These are phyloP conservation scores for Epizoanthus fatuus DNA, from an alignment of 92 coral and sea anemone genomes.

Conservation along the genomic window DNA sequence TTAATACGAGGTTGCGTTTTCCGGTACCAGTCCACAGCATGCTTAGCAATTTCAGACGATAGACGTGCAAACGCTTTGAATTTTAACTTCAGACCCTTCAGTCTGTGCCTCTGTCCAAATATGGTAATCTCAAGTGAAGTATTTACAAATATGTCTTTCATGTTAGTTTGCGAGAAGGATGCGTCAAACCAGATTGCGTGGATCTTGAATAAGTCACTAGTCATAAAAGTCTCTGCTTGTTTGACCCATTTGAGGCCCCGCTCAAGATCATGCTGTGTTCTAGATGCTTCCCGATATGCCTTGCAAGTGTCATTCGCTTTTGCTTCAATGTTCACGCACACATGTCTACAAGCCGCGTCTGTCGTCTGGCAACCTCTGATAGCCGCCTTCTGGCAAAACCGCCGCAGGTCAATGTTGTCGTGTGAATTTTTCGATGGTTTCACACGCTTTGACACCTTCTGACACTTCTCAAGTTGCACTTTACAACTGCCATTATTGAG, in stretches of 20 bases:
- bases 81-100: slow-evolving; percentile 79
- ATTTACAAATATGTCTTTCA: slow-evolving; percentile 75
- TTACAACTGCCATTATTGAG: slow-evolving; percentile 51
- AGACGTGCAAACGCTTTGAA: slow-evolving; percentile 89
- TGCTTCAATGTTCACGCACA: slow-evolving; percentile 63
- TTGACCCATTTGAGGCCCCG: slow-evolving; percentile 81
- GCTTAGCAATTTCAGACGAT: slow-evolving; percentile 92
- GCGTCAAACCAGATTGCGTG: slow-evolving; percentile 95
- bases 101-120: slow-evolving; percentile 89
- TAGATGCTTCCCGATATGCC: slow-evolving; percentile 75
- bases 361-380: slow-evolving; percentile 65
- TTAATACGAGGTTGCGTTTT: slow-evolving; percentile 40
- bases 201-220: slow-evolving; percentile 79
- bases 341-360: slow-evolving; percentile 63
- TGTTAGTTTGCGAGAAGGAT: slow-evolving; percentile 63
- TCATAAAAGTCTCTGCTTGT: slow-evolving; percentile 77
- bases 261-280: slow-evolving; percentile 73
- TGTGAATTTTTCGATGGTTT: slow-evolving; percentile 19
- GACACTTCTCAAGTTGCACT: slow-evolving; percentile 53
- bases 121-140: slow-evolving; percentile 93
- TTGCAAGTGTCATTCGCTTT: slow-evolving; percentile 81
- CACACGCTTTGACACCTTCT: slow-evolving; percentile 1
- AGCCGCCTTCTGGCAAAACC: slow-evolving; percentile 77
- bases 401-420: slow-evolving; percentile 31
- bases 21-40: slow-evolving; percentile 95